Base-by-base conservation (phyloP, 2,797 vertebrate species). In the Takifugu ocellatus region DNA sequence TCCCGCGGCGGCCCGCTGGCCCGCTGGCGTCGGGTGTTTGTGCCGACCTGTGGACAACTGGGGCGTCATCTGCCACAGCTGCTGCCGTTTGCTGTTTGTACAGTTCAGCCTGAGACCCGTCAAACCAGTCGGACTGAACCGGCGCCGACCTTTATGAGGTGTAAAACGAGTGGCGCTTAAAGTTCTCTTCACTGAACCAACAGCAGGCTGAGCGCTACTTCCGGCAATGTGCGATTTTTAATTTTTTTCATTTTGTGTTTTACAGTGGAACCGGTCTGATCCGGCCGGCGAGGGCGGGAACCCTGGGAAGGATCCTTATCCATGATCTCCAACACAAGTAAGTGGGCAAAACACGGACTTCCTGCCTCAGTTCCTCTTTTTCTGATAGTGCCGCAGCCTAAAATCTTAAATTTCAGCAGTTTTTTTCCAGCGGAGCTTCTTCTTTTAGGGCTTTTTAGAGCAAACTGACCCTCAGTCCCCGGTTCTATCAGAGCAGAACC, bases 41-140 rank as follows among this genome's bases (percentile, higher is more conserved):
- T 11, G 33, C 29, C 9, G 27, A 33, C 10, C 14, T 59, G 27
- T 58, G 29, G 29, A 31, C 5, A 8, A 31, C 2, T 31, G 29
- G 29, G 29, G 29, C 31, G 31, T 33, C 17, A 48, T 48, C 17
- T 42, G 8, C 43, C 27, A 51, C 54, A 72, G 54, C 68, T 79
- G 63, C 68, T 44, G 16, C 45, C 44, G 59, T 73, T 61, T 56
- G 46, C 21, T 61, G 25, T 77, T 66, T 68, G 44, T 62, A 63
- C 62, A 57, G 58, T 54, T n/a, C 26, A 70, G 42, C 8, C 26
- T 0, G 39, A 56, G 25, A 78, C 82, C 58, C 56, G 77, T 72
- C 64, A 57, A 78, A 87, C 87, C 69, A 67, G 85, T 87, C 65
- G 59, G 64, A 72, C 74, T 59, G 55, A 73, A 65, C 43, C 52